phyloP scores from a whole-genome alignment of 2,113 vertebrate genomes.

The Monopterus albus region DNA sequence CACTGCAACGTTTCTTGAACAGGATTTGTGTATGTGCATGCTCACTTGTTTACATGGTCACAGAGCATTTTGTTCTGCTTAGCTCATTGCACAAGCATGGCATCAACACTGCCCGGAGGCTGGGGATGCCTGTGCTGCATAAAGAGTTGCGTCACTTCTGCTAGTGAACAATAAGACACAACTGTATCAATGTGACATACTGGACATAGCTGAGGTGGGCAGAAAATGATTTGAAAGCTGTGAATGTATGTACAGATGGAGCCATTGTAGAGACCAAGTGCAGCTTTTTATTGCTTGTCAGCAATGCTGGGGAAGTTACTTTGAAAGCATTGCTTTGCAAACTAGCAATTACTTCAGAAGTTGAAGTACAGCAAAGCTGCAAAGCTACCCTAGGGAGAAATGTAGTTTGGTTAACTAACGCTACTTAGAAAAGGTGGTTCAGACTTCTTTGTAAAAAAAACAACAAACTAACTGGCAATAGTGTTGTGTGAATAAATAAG shows the following conservation, averaged over 20 bases:
- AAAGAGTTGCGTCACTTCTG: slow-evolving; percentile 11
- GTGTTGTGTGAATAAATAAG: too few species aligned
- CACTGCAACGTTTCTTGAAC: not conserved
- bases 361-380: too few species aligned
- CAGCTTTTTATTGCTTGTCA: not conserved
- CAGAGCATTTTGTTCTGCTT: not conserved
- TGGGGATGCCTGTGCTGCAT: slow-evolving; percentile 12
- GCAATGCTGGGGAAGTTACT: too few species aligned
- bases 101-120: slow-evolving; percentile 19
- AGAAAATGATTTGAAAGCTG: slow-evolving; percentile 17
- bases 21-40: slow-evolving; percentile 18
- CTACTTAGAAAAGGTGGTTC: too few species aligned
- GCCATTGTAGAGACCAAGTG: slow-evolving; percentile 23
- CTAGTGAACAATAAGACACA: slow-evolving; percentile 29
- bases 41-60: not conserved
- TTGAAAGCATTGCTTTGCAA: too few species aligned
- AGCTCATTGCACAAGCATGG: slow-evolving; percentile 8
- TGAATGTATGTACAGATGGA: slow-evolving; percentile 36
- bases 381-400: too few species aligned
- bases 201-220: slow-evolving; percentile 49
- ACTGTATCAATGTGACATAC: slow-evolving; percentile 30
- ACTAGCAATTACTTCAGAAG: too few species aligned
- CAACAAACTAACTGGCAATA: too few species aligned
- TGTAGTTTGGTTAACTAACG: too few species aligned
- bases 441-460: too few species aligned